Evolutionary conservation across 2,888 invertebrate genomes (phyloP).

Genomic region (Mythimna pallens): DNA sequence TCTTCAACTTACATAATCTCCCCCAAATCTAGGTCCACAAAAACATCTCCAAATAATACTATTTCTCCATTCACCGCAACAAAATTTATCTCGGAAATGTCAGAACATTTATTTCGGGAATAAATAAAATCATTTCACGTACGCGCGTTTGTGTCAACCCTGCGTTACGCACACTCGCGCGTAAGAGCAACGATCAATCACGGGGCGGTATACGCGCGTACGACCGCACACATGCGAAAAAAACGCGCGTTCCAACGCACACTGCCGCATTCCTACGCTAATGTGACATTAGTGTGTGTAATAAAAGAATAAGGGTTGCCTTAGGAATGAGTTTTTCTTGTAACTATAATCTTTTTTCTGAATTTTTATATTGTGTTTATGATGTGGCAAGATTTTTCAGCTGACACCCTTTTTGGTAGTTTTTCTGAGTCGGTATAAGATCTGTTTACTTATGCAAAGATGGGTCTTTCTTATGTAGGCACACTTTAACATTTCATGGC

Average conservation of each 20-base stretch:
- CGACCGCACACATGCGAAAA: constrained; percentile 28
- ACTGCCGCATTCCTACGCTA: constrained; percentile 38
- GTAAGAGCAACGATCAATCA: constrained; percentile 72
- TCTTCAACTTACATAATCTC: constrained; percentile 21
- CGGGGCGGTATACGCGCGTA: constrained; percentile 60
- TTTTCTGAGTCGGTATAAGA: constrained; percentile 8
- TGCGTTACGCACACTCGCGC: constrained; percentile 67
- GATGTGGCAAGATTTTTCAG: constrained; percentile 48
- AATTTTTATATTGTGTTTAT: constrained; percentile 59
- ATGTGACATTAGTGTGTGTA: constrained; percentile 67
- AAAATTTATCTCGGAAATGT: constrained; percentile 55
- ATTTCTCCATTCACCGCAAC: constrained; percentile 50
- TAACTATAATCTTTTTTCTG: constrained; percentile 59
- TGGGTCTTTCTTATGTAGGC: constrained; percentile 14
- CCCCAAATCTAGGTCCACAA: constrained; percentile 33
- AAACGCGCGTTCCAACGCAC: not conserved
- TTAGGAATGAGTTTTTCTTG: constrained; percentile 62
- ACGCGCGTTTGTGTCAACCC: constrained; percentile 70
- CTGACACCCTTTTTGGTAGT: constrained; percentile 28
- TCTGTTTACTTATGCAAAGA: constrained; percentile 27
- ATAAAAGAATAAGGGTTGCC: constrained; percentile 69
- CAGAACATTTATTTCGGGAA: constrained; percentile 59
- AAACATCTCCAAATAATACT: constrained; percentile 46
- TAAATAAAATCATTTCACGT: constrained; percentile 68
- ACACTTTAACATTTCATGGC: constrained; percentile 4